Base-by-base conservation (phyloP, 2,113 vertebrate species). In the Pachyramphus minor region DNA sequence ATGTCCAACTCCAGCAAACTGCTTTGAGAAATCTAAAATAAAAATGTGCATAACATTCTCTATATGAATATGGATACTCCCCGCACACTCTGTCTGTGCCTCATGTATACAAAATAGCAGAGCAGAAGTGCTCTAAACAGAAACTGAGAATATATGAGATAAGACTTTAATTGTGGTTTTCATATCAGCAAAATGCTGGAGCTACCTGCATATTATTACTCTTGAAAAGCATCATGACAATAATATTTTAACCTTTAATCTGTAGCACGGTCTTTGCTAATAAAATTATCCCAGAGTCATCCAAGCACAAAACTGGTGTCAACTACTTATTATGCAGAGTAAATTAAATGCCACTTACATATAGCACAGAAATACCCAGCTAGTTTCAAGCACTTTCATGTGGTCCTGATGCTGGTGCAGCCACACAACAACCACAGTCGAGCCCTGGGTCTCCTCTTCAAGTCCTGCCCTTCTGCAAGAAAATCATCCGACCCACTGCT, bases 241-340 rank as follows among this genome's bases (percentile, higher is more conserved):
- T 74, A 89, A 22, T 85, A 91, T 74, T 91, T 91, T 95, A 95
- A 96, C 93, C 95, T 97, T 90, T 90, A 74, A 66, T 93, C 90
- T 86, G 64, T 31, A 84, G 63, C 84, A 64, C 28, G 78, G 59
- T 87, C 82, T 87, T 82, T 56, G 42, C 79, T 95, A 92, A 95
- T 91, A 91, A 82, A 94, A 93, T 93, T 92, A 93, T 68, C 62
- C 74, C 47, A 56, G 89, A 86, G 83, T 69, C 90, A 87, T 27
- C 66, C 77, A 79, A 83, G 77, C 63, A 67, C 58, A 56, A 31
- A 92, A 72, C 67, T 85, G 50, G 33, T 87, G 80, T 87, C 84
- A 92, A 27, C 66, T 42, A 50, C 62, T 89, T 93, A 90, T 92
- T 41, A 76, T 47, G 77, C 58, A 73, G 69, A 94, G 90, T 73